A percentile compares a stretch with the other conserved stretches of the same genome.
Conservation (phyloP, 2,113 vertebrate species). For the Oophaga pumilio region DNA sequence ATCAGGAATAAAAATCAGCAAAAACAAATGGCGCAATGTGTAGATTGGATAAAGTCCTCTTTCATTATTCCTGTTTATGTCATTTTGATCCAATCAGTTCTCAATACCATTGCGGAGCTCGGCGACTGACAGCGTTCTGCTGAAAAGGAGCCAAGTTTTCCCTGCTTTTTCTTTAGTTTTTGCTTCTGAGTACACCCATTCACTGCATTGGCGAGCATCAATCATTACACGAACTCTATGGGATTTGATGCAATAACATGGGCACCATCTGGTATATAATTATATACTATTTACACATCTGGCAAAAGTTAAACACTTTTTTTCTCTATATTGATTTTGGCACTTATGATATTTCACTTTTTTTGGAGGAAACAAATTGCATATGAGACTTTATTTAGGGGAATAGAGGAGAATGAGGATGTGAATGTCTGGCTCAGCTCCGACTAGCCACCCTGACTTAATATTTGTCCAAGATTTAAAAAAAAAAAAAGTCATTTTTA, state of each 20-base stretch:
- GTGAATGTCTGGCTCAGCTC: not conserved
- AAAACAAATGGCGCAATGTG: no score
- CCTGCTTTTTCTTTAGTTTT: not conserved
- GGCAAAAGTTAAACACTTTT: not conserved
- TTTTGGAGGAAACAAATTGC: not conserved
- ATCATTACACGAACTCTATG: not conserved
- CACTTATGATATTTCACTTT: not conserved
- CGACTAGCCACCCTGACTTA: not conserved
- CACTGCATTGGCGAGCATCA: not conserved
- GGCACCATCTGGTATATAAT: conserved; percentile 9
- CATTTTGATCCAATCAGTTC: not conserved
- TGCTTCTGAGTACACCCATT: not conserved
- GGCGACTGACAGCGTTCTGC: no score
- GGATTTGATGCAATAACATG: not conserved
- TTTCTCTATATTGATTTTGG: conserved; percentile 3
- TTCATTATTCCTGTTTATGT: not conserved
- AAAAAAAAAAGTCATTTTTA: not conserved
- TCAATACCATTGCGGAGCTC: not conserved
- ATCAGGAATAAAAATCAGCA: no score
- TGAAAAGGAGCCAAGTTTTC: not conserved
- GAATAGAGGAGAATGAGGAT: not conserved
- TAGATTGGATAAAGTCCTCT: no score
- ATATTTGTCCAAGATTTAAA: not conserved
- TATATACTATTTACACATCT: conserved; percentile 5
- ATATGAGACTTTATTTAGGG: not conserved